phyloP scores from a whole-genome alignment of 2,113 vertebrate genomes.

The Elephas maximus region DNA sequence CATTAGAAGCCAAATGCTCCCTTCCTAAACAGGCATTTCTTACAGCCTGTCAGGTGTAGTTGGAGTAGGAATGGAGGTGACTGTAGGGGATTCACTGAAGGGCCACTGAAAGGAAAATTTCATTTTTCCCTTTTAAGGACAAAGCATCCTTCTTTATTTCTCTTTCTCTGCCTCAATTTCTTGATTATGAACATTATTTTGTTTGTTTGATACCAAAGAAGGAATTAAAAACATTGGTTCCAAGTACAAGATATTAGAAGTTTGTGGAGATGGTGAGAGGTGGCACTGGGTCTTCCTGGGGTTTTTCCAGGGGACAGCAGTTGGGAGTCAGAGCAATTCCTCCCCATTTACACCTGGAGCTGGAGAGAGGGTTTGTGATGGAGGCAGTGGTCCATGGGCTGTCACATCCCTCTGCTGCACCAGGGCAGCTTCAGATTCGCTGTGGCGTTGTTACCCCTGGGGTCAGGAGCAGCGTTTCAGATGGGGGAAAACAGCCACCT shows the following conservation, averaged over 20 bases:
- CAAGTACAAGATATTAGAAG: neutral
- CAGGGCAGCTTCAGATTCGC: fast-evolving
- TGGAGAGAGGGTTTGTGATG: neutral
- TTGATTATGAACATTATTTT: neutral
- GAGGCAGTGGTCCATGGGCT: neutral
- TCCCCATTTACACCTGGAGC: neutral
- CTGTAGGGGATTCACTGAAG: neutral
- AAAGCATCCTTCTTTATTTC: neutral
- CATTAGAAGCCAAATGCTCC: neutral
- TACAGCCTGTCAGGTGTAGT: neutral
- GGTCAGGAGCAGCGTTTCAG: neutral
- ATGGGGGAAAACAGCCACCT: neutral
- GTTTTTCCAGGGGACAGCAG: neutral
- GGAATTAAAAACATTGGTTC: neutral
- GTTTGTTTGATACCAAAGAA: neutral
- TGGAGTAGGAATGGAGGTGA: neutral
- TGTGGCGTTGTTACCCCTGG: neutral
- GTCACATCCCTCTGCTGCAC: no score
- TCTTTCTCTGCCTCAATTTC: neutral
- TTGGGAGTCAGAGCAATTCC: no score
- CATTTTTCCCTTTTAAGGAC: neutral
- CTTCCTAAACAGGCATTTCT: neutral
- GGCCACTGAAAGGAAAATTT: neutral
- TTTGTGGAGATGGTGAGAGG: neutral
- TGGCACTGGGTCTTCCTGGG: neutral